Percentiles rank a stretch among this genome's conserved stretches.
Conservation (phyloP, 2,797 vertebrate species). For the Capromys pilorides region DNA sequence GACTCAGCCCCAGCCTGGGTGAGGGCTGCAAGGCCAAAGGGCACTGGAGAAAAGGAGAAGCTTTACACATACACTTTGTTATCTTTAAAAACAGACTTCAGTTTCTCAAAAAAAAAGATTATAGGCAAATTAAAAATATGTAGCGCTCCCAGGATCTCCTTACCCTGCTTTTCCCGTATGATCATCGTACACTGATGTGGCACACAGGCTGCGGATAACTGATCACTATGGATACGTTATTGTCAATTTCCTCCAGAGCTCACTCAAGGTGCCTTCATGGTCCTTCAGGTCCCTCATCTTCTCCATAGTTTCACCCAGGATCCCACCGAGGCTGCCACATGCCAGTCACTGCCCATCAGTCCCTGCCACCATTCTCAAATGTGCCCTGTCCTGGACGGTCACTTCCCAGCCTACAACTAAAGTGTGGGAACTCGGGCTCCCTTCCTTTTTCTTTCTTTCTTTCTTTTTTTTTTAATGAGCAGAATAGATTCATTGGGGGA, state of each 20-base stretch:
- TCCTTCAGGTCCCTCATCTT: not conserved
- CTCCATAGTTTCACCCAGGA: not conserved
- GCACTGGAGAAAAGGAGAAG: not conserved
- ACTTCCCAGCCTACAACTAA: not conserved
- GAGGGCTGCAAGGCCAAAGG: not conserved
- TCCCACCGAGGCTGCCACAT: fast-evolving
- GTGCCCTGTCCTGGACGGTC: not conserved
- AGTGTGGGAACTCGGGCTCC: no score
- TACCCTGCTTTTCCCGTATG: not conserved
- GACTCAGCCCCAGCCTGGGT: not conserved
- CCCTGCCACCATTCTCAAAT: not conserved
- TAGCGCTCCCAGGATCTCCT: not conserved
- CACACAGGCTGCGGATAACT: not conserved
- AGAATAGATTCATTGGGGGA: no score
- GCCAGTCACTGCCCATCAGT: not conserved
- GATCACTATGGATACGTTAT: not conserved
- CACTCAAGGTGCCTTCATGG: not conserved
- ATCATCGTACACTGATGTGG: not conserved
- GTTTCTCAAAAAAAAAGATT: slow-evolving; percentile 15
- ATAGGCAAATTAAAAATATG: not conserved
- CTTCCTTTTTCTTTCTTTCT: no score
- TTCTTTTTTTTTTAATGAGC: no score
- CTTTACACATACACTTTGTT: not conserved
- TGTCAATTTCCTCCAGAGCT: not conserved
- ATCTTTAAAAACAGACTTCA: not conserved